A percentile compares a stretch with the other conserved stretches of the same genome.
Evolutionary conservation across 1,140 invertebrate genomes (phyloP).

Genomic region (Onthophagus taurus): DNA sequence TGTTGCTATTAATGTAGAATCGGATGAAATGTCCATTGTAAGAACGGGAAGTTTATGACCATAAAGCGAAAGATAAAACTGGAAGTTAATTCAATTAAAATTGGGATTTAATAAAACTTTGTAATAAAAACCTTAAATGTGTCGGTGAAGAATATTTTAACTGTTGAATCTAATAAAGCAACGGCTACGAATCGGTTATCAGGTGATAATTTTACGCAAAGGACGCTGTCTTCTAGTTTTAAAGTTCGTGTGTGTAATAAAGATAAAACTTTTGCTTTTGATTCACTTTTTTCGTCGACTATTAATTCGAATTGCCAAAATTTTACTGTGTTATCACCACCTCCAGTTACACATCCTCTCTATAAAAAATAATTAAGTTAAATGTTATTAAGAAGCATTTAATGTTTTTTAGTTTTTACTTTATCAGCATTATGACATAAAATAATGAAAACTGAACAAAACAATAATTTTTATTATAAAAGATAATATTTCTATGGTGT

Average conservation of each 20-base stretch:
- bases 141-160: slow-evolving; percentile 92
- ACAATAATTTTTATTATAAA: too few species aligned
- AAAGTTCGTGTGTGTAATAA: slow-evolving; percentile 71
- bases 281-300: slow-evolving; percentile 48
- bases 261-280: slow-evolving; percentile 61
- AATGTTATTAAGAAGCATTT: too few species aligned
- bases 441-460: too few species aligned
- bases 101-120: background rate
- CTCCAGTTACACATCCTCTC: slow-evolving; percentile 74
- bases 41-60: slow-evolving; percentile 93
- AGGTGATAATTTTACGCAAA: slow-evolving; percentile 74
- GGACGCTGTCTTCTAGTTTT: slow-evolving; percentile 76
- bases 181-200: slow-evolving; percentile 85
- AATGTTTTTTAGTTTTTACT: too few species aligned
- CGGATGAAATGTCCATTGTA: slow-evolving; percentile 89
- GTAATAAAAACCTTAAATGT: slow-evolving; percentile 70
- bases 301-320: slow-evolving; percentile 91
- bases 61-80: slow-evolving; percentile 93
- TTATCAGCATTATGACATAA: too few species aligned
- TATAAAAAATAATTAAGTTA: too few species aligned
- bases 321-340: slow-evolving; percentile 83
- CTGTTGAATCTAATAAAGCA: slow-evolving; percentile 83
- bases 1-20: slow-evolving; percentile 82
- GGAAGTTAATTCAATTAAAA: too few species aligned
- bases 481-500: too few species aligned